Evolutionary conservation across 2,797 vertebrate species (phyloP).

Genomic region (Oreochromis grahami): DNA sequence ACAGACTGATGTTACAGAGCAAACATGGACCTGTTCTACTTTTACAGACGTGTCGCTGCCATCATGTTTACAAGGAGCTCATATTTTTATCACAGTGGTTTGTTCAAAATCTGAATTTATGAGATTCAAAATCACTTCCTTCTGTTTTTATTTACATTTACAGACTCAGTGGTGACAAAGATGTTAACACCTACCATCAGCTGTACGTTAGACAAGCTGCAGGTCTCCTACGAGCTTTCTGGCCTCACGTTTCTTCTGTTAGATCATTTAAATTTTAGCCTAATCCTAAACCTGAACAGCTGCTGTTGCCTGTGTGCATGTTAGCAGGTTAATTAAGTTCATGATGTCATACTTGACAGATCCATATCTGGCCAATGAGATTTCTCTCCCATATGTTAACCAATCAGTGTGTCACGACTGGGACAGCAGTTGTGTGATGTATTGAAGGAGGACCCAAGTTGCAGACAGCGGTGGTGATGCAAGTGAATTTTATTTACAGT

Average conservation of each 20-base stretch:
- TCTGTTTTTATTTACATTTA: background rate
- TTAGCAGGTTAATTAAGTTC: background rate
- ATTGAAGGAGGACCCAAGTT: too few species aligned
- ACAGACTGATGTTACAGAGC: too few species aligned
- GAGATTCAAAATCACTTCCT: background rate
- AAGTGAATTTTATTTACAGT: too few species aligned
- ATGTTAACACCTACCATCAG: background rate
- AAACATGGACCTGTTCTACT: too few species aligned
- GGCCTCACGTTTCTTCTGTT: background rate
- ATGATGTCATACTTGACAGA: background rate
- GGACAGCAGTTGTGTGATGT: too few species aligned
- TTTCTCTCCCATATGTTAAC: background rate
- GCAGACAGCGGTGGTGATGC: too few species aligned
- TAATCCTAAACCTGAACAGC: too few species aligned
- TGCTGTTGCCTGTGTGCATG: background rate
- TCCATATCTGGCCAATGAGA: background rate
- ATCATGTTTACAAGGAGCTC: too few species aligned
- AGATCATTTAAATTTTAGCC: background rate
- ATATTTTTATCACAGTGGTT: too few species aligned
- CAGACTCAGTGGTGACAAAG: background rate
- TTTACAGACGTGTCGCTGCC: too few species aligned
- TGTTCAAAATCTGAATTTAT: background rate
- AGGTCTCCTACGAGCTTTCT: background rate
- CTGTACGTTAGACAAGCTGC: fast-evolving
- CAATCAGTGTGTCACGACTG: background rate